A percentile compares a stretch with the other conserved stretches of the same genome.
These are phyloP conservation scores for Apostichopus californicus DNA, from an alignment of 35 echinoderm and acorn worm genomes.

Conservation along the genomic window DNA sequence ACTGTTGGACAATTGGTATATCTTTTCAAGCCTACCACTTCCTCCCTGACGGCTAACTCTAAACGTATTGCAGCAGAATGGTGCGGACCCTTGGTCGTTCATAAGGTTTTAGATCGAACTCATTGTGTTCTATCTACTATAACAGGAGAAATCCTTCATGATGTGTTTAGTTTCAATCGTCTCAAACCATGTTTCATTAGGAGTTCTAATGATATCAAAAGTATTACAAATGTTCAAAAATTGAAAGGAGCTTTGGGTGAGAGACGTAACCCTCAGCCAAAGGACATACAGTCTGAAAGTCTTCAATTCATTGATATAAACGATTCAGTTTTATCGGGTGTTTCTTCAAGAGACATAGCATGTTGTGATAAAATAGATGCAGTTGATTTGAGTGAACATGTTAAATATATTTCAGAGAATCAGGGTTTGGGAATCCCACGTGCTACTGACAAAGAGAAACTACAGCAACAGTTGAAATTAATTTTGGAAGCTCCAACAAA, in stretches of 20 bases:
- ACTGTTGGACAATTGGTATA: conserved; percentile 52
- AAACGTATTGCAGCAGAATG: conserved; percentile 62
- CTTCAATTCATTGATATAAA: conserved; percentile 67
- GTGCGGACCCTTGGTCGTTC: conserved; percentile 55
- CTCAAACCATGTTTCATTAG: conserved; percentile 69
- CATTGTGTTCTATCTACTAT: conserved; percentile 62
- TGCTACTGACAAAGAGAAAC: background rate
- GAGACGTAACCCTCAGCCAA: background rate
- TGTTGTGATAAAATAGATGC: background rate
- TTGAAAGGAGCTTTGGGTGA: conserved; percentile 46
- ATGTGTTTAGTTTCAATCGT: conserved; percentile 64
- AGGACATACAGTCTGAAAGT: background rate
- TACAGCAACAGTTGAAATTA: background rate
- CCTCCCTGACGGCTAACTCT: conserved; percentile 65
- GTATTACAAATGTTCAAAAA: conserved; percentile 52
- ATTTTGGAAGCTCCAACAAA: background rate
- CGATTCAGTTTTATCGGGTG: conserved; percentile 5
- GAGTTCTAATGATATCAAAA: background rate
- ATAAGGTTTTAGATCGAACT: conserved; percentile 61
- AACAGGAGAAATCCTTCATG: conserved; percentile 38
- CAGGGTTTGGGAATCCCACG: background rate
- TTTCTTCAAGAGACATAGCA: background rate
- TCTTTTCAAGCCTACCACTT: conserved; percentile 60
- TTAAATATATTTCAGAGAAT: background rate
- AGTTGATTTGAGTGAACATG: background rate